Percentiles rank a stretch among this genome's conserved stretches.
These are phyloP conservation scores for Cataglyphis cursor DNA, from an alignment of 2,888 invertebrate genomes.

Conservation along the genomic window DNA sequence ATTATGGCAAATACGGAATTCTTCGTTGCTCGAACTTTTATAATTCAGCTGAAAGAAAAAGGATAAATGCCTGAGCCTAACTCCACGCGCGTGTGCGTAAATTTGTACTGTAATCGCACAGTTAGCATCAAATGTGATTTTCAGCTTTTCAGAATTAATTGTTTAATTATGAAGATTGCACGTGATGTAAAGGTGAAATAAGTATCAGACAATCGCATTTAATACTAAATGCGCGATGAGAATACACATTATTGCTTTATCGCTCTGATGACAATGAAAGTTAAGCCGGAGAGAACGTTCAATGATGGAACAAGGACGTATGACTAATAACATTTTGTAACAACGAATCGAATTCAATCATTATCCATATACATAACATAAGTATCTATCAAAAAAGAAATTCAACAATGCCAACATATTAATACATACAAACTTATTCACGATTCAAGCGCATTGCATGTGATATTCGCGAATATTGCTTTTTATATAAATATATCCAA, in stretches of 20 bases:
- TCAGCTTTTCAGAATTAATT: constrained; percentile 5
- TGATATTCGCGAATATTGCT: neutral
- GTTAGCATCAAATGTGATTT: constrained; percentile 18
- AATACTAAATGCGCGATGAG: constrained; percentile 27
- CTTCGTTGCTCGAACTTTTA: constrained; percentile 67
- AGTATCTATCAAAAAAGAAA: constrained; percentile 48
- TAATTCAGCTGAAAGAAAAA: constrained; percentile 49
- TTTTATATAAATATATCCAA: constrained; percentile 26
- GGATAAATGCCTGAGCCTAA: neutral
- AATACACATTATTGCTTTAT: constrained; percentile 3
- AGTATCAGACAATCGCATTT: constrained; percentile 10
- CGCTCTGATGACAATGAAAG: constrained; percentile 11
- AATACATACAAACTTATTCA: constrained; percentile 27
- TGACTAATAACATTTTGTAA: constrained; percentile 55
- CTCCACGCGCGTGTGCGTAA: neutral
- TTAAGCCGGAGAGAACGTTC: constrained; percentile 32
- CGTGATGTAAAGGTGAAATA: constrained; percentile 6
- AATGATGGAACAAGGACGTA: constrained; percentile 42
- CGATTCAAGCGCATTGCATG: neutral
- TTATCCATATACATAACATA: constrained; percentile 39
- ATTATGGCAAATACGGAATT: constrained; percentile 76
- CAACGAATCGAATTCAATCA: constrained; percentile 37
- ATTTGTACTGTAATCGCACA: neutral
- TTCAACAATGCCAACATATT: constrained; percentile 52
- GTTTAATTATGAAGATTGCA: constrained; percentile 14